Conservation (phyloP, 92 coral and sea anemone genomes). For the Parazoanthus atlanticus region DNA sequence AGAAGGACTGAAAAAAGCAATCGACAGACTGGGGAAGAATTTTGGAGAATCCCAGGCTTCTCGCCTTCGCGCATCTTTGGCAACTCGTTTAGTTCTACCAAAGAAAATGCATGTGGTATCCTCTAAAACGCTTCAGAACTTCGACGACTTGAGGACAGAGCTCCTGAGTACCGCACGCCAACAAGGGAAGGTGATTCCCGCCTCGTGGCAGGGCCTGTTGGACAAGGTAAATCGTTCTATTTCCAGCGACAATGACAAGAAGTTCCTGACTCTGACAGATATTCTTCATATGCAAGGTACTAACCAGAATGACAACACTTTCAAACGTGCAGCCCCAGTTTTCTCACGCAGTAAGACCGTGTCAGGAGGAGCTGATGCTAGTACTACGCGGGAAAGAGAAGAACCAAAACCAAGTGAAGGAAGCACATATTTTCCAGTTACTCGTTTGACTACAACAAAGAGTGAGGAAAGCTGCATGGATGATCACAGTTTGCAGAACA, state of each 20-base stretch:
- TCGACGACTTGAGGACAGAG: constrained; percentile 36
- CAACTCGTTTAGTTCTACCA: constrained; percentile 46
- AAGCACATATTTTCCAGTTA: no score
- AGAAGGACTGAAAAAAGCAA: background rate
- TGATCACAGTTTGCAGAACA: no score
- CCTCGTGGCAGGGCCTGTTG: constrained; percentile 54
- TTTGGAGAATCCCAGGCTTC: background rate
- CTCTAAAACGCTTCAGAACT: constrained; percentile 57
- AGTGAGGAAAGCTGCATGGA: no score
- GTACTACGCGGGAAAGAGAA: background rate
- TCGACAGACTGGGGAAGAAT: background rate
- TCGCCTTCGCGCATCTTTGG: constrained; percentile 30
- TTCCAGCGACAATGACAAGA: constrained; percentile 27
- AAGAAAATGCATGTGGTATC: constrained; percentile 55
- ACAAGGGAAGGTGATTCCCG: constrained; percentile 62
- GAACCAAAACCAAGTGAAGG: background rate
- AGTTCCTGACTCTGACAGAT: constrained; percentile 51
- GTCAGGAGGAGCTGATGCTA: background rate
- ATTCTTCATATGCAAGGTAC: constrained; percentile 31
- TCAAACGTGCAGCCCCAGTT: background rate
- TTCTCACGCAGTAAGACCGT: background rate
- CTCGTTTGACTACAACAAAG: no score
- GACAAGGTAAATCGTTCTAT: constrained; percentile 47
- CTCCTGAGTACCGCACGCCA: constrained; percentile 47
- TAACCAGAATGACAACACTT: background rate